Evolutionary conservation across 2,888 invertebrate species (phyloP).

Genomic region (Schizaphis graminum): DNA sequence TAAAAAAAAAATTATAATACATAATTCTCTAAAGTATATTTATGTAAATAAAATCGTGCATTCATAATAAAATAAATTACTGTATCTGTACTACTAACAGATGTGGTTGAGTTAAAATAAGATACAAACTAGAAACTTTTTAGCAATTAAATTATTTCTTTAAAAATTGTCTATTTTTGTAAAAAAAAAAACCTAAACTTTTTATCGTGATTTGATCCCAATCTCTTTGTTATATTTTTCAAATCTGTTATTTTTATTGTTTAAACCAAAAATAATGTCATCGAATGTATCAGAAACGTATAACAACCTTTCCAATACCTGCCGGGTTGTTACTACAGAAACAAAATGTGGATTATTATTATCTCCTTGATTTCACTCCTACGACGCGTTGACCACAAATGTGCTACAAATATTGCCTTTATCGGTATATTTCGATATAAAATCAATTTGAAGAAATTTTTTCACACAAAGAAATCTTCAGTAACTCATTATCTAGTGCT

Average conservation of each 20-base stretch:
- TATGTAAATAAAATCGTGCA: not conserved
- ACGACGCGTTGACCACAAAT: not conserved
- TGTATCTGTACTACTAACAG: not conserved
- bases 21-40: not conserved
- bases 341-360: not conserved
- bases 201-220: not conserved
- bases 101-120: not conserved
- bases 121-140: not conserved
- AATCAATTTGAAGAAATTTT: not conserved
- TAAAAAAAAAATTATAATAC: not conserved
- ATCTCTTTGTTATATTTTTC: not conserved
- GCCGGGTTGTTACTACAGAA: not conserved
- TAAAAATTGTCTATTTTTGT: not conserved
- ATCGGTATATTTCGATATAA: not conserved
- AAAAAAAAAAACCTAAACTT: not conserved
- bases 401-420: not conserved
- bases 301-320: not conserved
- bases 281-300: not conserved
- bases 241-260: not conserved
- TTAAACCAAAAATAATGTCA: not conserved
- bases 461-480: not conserved
- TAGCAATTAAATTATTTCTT: not conserved
- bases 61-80: not conserved
- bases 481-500: not conserved
- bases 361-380: not conserved